Evolutionary conservation across 2,113 vertebrate species (phyloP), one percentile per base, ranked within the genome.

Genomic region (Octodon degus): DNA sequence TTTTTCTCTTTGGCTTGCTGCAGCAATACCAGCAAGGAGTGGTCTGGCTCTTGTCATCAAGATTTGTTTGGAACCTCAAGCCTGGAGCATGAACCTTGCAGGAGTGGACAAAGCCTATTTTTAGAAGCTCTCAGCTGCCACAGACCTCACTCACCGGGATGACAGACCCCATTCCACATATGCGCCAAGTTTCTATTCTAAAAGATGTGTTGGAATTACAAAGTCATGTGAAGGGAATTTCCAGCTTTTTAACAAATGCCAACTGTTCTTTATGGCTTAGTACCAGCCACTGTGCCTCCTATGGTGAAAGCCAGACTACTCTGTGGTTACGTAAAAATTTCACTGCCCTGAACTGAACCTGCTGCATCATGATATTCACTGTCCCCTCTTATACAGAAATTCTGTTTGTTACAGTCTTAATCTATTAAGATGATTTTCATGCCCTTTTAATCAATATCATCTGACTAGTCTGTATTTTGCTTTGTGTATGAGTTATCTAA

Each of bases 121-220:
- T 97, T 93, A 98, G 92, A 93, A 50, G 91, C 85, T 93, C 91
- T 93, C 94, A 95, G 96, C 96, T 97, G 97, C 92, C 82, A 92
- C 81, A 90, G 90, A 89, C 87, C 92, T 96, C 89, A 97, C 88
- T 86, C 67, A 19, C 55, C 19, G 40, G 93, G 79, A 96, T 84
- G 91, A 97, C 89, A 96, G 86, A 94, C 76, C 22, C 80, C 95
- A 94, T 96, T 95, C 93, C 91, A 86, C 32, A 63, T 88, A 97
- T 95, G 74, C 76, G 32, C 94, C 85, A 43, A 86, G 70, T 68
- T 91, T 94, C 94, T 86, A 6, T 84, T 90, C 80, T 97, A 94
- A 96, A 80, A 97, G 91, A 91, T 93, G 83, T 81, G 34, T 34
- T 92, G 68, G 55, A 95, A 93, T 86, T 79, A 91, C 47, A 91